phyloP scores from a whole-genome alignment of 2,888 invertebrate genomes.

The Morpho deidamia region DNA sequence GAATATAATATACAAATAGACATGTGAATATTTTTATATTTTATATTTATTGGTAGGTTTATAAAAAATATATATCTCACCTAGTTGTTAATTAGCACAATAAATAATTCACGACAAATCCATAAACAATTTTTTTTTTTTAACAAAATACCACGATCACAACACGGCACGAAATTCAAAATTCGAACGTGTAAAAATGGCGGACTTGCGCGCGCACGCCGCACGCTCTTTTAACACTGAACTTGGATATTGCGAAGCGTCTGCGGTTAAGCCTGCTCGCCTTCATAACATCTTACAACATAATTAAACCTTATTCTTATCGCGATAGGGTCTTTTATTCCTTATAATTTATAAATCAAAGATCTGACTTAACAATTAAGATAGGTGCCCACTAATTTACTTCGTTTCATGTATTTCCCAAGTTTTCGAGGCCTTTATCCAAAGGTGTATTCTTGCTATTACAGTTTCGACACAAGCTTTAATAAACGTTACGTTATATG shows the following conservation, averaged over 20 bases:
- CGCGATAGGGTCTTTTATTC: not conserved
- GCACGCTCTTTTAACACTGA: slow-evolving; percentile 59
- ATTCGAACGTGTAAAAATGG: slow-evolving; percentile 27
- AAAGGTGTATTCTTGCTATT: slow-evolving; percentile 5
- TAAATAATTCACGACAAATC: slow-evolving; percentile 10
- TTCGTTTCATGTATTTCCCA: slow-evolving; percentile 39
- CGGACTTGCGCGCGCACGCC: slow-evolving; percentile 37
- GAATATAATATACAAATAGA: too few relatives aligned
- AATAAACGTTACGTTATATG: slow-evolving; percentile 10
- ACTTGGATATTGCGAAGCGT: slow-evolving; percentile 55
- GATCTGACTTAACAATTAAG: slow-evolving; percentile 4
- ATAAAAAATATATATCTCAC: too few relatives aligned
- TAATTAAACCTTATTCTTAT: slow-evolving; percentile 11
- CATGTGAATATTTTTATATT: too few relatives aligned
- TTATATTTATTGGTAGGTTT: too few relatives aligned
- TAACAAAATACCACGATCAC: slow-evolving; percentile 28
- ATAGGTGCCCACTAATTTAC: slow-evolving; percentile 26
- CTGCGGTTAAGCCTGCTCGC: slow-evolving; percentile 36
- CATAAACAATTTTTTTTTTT: slow-evolving; percentile 11
- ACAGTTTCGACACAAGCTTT: slow-evolving; percentile 8
- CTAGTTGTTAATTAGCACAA: not conserved
- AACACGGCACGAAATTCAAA: slow-evolving; percentile 36
- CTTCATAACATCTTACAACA: slow-evolving; percentile 32
- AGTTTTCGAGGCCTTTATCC: slow-evolving; percentile 23
- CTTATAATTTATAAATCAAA: not conserved